Conservation (phyloP, 2,797 vertebrate species). For the Vireo griseus region DNA sequence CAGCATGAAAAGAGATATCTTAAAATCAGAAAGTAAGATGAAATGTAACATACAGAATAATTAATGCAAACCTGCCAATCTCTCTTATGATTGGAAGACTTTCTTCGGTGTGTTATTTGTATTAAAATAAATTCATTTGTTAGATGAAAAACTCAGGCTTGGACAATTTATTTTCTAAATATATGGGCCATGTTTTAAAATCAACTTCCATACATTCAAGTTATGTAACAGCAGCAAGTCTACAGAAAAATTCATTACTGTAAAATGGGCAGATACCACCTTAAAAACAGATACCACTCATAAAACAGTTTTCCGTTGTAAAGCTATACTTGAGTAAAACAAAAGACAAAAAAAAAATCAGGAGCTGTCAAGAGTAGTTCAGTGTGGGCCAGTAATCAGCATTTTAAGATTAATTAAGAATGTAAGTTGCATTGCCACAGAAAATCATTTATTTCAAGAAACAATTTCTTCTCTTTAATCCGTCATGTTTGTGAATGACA, state of each 20-base stretch:
- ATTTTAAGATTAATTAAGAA: neutral
- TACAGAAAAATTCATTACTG: neutral
- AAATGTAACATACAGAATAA: neutral
- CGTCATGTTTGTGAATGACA: neutral
- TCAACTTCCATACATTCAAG: neutral
- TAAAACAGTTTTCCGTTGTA: neutral
- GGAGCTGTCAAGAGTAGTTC: neutral
- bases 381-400: neutral
- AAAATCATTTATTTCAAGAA: neutral
- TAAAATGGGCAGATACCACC: neutral
- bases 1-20: neutral
- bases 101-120: neutral
- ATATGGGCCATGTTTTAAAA: neutral
- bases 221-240: neutral
- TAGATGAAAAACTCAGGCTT: neutral
- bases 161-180: neutral
- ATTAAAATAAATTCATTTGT: neutral
- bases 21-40: neutral
- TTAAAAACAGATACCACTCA: too few relatives aligned
- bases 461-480: neutral
- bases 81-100: neutral
- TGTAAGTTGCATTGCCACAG: neutral
- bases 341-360: neutral
- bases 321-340: neutral
- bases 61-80: neutral